Evolutionary conservation across 2,888 invertebrate species (phyloP), one percentile per base, ranked within the genome.

Genomic region (Sarcophaga caerulescens): DNA sequence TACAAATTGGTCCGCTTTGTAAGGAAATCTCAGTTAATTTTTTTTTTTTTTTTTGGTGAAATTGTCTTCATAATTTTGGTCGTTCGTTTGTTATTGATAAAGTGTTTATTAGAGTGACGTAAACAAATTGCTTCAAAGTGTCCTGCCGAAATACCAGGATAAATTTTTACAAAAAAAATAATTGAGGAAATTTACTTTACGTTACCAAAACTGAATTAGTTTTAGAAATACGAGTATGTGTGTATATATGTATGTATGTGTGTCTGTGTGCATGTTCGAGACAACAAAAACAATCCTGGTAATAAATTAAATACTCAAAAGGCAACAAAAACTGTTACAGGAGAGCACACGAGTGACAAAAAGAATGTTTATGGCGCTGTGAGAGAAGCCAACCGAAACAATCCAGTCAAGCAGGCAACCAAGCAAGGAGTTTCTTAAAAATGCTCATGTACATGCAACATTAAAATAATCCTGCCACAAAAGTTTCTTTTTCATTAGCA

Each of bases 281-380:
- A 52, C 14, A 35, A 35, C 52, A 52, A 52, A 17, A 17, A 5
- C 52, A 14, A 70, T 80, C 25, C 19, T 19, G 57, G 44, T 65
- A 74, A 81, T 77, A 81, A 86, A 77, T 81, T 74, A 81, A 77
- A 81, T 78, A 74, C 69, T 79, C 71, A 74, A 77, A 83, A 44
- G 35, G 35, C 35, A 8, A 35, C 19, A 60, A 74, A 75, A 83
- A 83, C 77, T 81, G 78, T 60, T 70, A 71, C n/a, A 69, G 2
- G 35, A 47, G 63, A 76, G 74, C 59, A 66, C 63, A n/a, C n/a
- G n/a, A 45, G 84, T 70, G 73, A 71, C 81, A 81, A 68, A 75
- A 81, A 75, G 80, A 81, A 78, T 71, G 71, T 81, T 84, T 78
- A 84, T 81, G 77, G 71, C 52, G 70, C 65, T 81, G n/a, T n/a